Percentiles rank a stretch among this genome's conserved stretches.
phyloP scores from a whole-genome alignment of 1,140 invertebrate species.

The Drosophila melanica region DNA sequence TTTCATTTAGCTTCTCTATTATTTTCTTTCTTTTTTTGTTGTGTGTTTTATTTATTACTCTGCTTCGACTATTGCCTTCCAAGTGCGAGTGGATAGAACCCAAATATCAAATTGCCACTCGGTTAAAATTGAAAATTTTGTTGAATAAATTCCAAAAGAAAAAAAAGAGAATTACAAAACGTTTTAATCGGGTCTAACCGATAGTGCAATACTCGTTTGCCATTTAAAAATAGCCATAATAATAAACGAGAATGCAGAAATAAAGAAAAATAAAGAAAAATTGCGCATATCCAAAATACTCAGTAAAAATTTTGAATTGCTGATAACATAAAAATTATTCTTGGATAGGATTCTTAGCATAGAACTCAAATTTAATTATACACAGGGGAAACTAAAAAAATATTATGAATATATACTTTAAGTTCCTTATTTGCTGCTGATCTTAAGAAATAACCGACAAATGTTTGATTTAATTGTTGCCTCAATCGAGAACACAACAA shows the following conservation, averaged over 20 bases:
- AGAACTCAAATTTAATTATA: background rate
- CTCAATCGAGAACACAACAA: background rate
- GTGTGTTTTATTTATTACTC: conserved; percentile 36
- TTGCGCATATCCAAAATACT: too few species aligned
- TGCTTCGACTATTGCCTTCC: conserved; percentile 29
- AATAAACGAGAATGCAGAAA: too few species aligned
- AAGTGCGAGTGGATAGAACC: conserved; percentile 6
- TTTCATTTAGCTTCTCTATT: conserved; percentile 24
- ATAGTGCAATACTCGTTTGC: too few species aligned
- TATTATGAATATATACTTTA: background rate
- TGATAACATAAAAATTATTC: too few species aligned
- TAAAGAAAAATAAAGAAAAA: too few species aligned
- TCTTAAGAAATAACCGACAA: background rate
- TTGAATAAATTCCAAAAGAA: background rate
- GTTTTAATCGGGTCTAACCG: too few species aligned
- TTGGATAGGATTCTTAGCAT: too few species aligned
- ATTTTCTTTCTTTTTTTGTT: conserved; percentile 28
- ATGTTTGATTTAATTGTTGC: conserved; percentile 10
- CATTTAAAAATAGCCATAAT: too few species aligned
- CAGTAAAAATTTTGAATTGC: too few species aligned
- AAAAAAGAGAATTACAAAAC: background rate
- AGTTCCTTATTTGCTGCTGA: background rate
- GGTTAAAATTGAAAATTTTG: background rate
- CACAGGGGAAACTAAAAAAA: background rate
- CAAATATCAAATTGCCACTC: background rate